Conservation (phyloP, 2,888 invertebrate species). For the Norana najaformis region DNA sequence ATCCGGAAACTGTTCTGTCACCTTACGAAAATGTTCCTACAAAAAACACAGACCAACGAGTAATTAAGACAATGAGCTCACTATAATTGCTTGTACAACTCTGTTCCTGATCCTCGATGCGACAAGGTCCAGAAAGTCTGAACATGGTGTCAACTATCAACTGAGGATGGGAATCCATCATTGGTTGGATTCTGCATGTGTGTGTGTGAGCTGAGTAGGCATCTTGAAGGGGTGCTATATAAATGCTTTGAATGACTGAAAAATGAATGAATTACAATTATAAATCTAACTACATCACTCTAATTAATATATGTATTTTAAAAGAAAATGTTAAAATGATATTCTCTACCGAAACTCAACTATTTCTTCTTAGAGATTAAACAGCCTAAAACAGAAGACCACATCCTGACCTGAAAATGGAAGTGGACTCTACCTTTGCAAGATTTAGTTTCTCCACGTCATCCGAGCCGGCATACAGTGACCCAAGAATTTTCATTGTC, state of each 20-base stretch:
- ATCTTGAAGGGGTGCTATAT: no score
- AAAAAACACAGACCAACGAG: background rate
- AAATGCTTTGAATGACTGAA: no score
- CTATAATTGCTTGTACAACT: background rate
- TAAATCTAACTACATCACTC: background rate
- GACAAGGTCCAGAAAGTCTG: no score
- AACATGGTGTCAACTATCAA: no score
- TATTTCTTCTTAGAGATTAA: background rate
- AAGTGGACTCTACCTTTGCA: slow-evolving; percentile 67
- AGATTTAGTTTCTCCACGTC: slow-evolving; percentile 73
- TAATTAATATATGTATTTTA: background rate
- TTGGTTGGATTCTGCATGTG: no score
- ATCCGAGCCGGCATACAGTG: slow-evolving; percentile 83
- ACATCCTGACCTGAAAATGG: background rate
- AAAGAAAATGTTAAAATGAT: background rate
- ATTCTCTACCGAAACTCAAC: background rate
- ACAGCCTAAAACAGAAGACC: background rate
- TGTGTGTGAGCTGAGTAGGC: no score
- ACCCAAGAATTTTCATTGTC: slow-evolving; percentile 98
- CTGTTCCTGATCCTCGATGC: no score
- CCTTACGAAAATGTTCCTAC: slow-evolving; percentile 66
- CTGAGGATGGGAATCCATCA: no score
- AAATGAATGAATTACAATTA: no score
- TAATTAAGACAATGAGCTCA: background rate
- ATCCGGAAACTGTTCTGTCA: slow-evolving; percentile 92